These are phyloP conservation scores for Clytia hemisphaerica DNA, from an alignment of 30 jellyfish, hydroid and myxozoan genomes.

Conservation along the genomic window DNA sequence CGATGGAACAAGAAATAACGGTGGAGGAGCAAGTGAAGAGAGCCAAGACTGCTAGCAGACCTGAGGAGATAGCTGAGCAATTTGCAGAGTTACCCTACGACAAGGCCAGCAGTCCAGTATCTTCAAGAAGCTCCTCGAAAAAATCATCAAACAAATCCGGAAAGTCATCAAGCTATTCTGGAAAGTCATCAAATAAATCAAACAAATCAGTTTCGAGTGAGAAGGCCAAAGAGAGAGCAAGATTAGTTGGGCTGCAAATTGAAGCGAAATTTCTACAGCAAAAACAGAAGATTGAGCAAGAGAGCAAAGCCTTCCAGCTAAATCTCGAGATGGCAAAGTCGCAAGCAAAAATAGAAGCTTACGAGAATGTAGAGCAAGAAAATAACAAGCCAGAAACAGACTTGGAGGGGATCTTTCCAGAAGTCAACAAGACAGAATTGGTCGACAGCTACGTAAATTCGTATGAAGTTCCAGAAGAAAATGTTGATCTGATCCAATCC, in stretches of 20 bases:
- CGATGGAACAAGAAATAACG: too few relatives aligned
- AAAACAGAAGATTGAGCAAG: neutral
- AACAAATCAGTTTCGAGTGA: neutral
- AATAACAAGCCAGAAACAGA: neutral
- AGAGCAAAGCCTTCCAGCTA: neutral
- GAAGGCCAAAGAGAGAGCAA: slow-evolving; percentile 7
- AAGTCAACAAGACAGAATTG: neutral
- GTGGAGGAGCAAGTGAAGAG: too few relatives aligned
- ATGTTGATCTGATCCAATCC: too few relatives aligned
- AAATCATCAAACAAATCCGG: too few relatives aligned
- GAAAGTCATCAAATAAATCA: too few relatives aligned
- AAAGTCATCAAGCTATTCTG: too few relatives aligned
- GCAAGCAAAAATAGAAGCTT: slow-evolving; percentile 5
- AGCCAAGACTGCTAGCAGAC: too few relatives aligned
- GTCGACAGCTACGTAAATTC: neutral
- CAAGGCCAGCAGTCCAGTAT: too few relatives aligned
- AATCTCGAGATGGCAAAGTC: slow-evolving; percentile 9
- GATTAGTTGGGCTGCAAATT: neutral
- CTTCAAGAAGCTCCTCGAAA: too few relatives aligned
- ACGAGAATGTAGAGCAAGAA: neutral
- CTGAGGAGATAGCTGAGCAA: too few relatives aligned
- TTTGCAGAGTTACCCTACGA: too few relatives aligned
- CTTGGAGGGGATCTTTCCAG: neutral
- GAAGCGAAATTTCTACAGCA: neutral
- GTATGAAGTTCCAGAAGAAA: too few relatives aligned